Evolutionary conservation across 2,888 invertebrate species (phyloP).

Genomic region (Athalia rosae): DNA sequence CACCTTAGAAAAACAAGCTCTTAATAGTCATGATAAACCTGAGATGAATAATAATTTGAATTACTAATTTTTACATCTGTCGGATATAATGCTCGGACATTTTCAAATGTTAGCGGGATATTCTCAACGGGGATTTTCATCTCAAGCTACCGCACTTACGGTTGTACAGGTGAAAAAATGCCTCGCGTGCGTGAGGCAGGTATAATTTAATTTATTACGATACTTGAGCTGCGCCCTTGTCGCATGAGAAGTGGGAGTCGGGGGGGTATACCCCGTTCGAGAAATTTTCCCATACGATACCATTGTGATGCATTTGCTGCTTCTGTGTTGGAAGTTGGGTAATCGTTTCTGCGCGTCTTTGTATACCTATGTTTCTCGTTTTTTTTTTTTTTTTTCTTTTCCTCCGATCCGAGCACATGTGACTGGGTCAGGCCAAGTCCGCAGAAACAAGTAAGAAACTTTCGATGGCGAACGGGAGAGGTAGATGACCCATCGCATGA

Average conservation of each 20-base stretch:
- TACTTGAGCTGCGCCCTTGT: slow-evolving; percentile 48
- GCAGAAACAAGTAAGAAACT: neutral
- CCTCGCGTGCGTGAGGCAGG: neutral
- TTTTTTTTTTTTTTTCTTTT: neutral
- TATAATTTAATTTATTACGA: slow-evolving; percentile 15
- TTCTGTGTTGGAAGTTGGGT: slow-evolving; percentile 58
- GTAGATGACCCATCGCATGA: slow-evolving; percentile 29
- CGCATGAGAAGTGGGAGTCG: slow-evolving; percentile 61
- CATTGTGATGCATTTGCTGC: slow-evolving; percentile 62
- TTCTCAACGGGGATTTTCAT: neutral
- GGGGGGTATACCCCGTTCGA: slow-evolving; percentile 56
- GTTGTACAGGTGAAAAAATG: neutral
- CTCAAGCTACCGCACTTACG: neutral
- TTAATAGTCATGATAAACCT: too few relatives aligned
- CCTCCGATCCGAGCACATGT: neutral
- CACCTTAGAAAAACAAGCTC: too few relatives aligned
- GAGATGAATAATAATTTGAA: too few relatives aligned
- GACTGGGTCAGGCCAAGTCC: slow-evolving; percentile 17
- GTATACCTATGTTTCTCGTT: neutral
- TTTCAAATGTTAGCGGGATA: neutral
- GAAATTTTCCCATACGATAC: slow-evolving; percentile 69
- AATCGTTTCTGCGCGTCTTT: slow-evolving; percentile 48
- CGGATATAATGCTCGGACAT: too few relatives aligned
- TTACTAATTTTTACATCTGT: too few relatives aligned
- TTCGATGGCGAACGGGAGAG: neutral